Evolutionary conservation across 2,888 invertebrate species (phyloP).

Genomic region (Papilio demoleus): DNA sequence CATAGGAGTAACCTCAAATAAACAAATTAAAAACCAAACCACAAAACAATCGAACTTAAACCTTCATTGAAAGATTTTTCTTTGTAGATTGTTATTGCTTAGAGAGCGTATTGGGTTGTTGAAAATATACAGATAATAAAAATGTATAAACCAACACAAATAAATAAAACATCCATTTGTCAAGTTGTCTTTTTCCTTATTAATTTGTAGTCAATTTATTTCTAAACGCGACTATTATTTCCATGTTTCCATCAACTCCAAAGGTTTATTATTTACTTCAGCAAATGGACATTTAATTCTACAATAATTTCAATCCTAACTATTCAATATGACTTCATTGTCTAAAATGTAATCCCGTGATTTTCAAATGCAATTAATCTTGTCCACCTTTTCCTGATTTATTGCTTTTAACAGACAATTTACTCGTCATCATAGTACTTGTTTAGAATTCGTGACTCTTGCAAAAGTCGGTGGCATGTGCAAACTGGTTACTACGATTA

Average conservation of each 20-base stretch:
- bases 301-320: too few relatives aligned
- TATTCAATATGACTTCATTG: too few relatives aligned
- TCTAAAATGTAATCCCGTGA: too few relatives aligned
- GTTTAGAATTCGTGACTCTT: slow-evolving; percentile 59
- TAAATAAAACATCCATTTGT: too few relatives aligned
- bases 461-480: slow-evolving; percentile 65
- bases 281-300: too few relatives aligned
- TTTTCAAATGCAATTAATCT: too few relatives aligned
- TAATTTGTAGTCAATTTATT: too few relatives aligned
- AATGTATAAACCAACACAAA: neutral
- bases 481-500: slow-evolving; percentile 51
- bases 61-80: neutral
- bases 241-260: too few relatives aligned
- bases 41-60: neutral
- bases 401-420: neutral
- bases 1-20: neutral
- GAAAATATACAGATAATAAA: neutral
- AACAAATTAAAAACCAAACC: neutral
- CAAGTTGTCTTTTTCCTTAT: too few relatives aligned
- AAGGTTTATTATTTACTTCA: too few relatives aligned
- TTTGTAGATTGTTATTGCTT: neutral
- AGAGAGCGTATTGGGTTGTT: neutral
- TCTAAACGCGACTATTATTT: too few relatives aligned
- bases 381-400: slow-evolving; percentile 10
- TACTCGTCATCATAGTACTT: slow-evolving; percentile 8